These are phyloP conservation scores for Agelastica alni DNA, from an alignment of 2,888 invertebrate species.

Conservation along the genomic window DNA sequence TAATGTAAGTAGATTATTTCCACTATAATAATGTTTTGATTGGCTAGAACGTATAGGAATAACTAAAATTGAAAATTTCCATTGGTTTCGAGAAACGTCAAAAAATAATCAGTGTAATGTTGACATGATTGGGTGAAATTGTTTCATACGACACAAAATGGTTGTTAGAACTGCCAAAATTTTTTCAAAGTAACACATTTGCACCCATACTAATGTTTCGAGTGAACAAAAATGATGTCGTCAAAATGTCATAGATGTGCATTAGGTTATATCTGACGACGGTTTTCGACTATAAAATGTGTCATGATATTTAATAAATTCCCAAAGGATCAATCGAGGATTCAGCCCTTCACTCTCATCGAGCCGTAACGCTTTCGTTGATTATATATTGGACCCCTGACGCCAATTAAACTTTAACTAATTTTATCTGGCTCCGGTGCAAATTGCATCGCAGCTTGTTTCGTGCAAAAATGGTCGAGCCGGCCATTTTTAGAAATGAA, in stretches of 20 bases:
- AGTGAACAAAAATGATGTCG: conserved; percentile 13
- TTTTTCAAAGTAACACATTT: too few relatives aligned
- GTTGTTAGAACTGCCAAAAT: too few relatives aligned
- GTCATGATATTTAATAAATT: conserved; percentile 42
- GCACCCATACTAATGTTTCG: too few relatives aligned
- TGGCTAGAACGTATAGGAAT: too few relatives aligned
- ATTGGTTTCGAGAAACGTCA: too few relatives aligned
- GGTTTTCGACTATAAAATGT: conserved; percentile 34
- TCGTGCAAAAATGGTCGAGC: conserved; percentile 30
- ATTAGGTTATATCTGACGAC: conserved; percentile 21
- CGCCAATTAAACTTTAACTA: conserved; percentile 47
- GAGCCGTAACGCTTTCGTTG: conserved; percentile 36
- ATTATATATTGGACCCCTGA: conserved; percentile 43
- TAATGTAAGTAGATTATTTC: too few relatives aligned
- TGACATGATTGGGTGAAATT: too few relatives aligned
- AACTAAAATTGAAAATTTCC: too few relatives aligned
- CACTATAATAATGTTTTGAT: too few relatives aligned
- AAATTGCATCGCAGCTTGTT: conserved; percentile 36
- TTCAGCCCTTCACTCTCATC: conserved; percentile 33
- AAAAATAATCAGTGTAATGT: too few relatives aligned
- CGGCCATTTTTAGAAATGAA: conserved; percentile 22
- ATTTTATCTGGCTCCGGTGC: conserved; percentile 43
- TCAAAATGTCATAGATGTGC: conserved; percentile 22
- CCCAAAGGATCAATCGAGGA: conserved; percentile 40
- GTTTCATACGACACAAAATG: too few relatives aligned